A percentile compares a stretch with the other conserved stretches of the same genome.
Conservation (phyloP, 1,140 invertebrate species). For the Laupala kohalensis region DNA sequence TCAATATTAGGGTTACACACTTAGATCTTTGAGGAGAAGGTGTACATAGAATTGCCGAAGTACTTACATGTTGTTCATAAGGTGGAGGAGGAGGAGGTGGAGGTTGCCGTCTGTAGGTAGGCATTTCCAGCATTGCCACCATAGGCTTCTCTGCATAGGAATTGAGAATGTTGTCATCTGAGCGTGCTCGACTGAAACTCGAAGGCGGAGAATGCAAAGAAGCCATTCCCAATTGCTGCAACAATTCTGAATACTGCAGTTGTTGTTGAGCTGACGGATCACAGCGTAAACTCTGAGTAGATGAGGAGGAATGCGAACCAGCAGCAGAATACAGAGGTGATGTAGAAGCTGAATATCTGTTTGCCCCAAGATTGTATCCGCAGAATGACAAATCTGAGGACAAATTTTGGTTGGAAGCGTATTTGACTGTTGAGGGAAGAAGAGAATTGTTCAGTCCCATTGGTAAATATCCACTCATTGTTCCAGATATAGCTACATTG, state of each 20-base stretch:
- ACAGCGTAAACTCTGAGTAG: conserved; percentile 33
- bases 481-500: conserved; percentile 35
- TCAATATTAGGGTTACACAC: not conserved
- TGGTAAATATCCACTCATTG: conserved; percentile 18
- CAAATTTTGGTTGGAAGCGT: conserved; percentile 45
- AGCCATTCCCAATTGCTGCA: not conserved
- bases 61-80: conserved; percentile 34
- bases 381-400: conserved; percentile 21
- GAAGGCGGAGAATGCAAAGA: not conserved
- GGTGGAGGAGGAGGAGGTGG: conserved; percentile 58
- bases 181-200: conserved; percentile 48
- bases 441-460: conserved; percentile 15
- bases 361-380: conserved; percentile 29
- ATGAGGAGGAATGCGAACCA: conserved; percentile 31
- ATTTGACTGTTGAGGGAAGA: conserved; percentile 19
- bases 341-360: conserved; percentile 33
- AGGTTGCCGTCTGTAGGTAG: conserved; percentile 48
- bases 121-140: conserved; percentile 28
- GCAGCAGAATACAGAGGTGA: conserved; percentile 35
- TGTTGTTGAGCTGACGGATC: conserved; percentile 23
- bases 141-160: conserved; percentile 28
- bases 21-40: too few relatives aligned
- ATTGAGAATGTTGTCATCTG: conserved; percentile 65
- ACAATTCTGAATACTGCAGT: not conserved
- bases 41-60: conserved; percentile 9